A percentile compares a stretch with the other conserved stretches of the same genome.
Conservation (phyloP, 1,140 invertebrate species). For the Carposina sasakii region DNA sequence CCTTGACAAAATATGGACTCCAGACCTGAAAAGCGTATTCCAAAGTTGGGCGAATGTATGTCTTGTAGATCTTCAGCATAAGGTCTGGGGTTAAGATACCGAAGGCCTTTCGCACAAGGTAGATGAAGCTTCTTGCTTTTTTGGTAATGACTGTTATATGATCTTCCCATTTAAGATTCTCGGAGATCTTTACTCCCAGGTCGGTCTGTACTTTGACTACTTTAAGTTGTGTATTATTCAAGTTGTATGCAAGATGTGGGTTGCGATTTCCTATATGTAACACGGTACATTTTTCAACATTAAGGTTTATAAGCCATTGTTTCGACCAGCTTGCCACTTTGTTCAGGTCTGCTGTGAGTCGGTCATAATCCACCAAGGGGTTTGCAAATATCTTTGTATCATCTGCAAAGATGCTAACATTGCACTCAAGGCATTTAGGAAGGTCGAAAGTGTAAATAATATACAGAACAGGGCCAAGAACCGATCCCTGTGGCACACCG, state of each 20-base stretch:
- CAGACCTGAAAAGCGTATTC: neutral
- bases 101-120: neutral
- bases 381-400: neutral
- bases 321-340: neutral
- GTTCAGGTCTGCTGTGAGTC: neutral
- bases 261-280: conserved; percentile 1
- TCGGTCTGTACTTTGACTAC: neutral
- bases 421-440: neutral
- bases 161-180: neutral
- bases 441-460: neutral
- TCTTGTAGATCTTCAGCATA: too few relatives aligned
- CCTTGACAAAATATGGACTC: neutral
- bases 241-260: neutral
- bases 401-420: neutral
- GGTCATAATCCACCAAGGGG: neutral
- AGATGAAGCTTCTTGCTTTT: neutral
- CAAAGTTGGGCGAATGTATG: too few relatives aligned
- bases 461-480: conserved; percentile 2
- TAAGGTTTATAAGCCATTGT: neutral
- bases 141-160: neutral
- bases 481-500: conserved; percentile 4
- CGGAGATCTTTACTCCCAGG: neutral
- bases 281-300: neutral
- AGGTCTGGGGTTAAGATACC: neutral
- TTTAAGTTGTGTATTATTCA: neutral